phyloP scores from a whole-genome alignment of 2,113 vertebrate species.

The Pelecanus crispus region DNA sequence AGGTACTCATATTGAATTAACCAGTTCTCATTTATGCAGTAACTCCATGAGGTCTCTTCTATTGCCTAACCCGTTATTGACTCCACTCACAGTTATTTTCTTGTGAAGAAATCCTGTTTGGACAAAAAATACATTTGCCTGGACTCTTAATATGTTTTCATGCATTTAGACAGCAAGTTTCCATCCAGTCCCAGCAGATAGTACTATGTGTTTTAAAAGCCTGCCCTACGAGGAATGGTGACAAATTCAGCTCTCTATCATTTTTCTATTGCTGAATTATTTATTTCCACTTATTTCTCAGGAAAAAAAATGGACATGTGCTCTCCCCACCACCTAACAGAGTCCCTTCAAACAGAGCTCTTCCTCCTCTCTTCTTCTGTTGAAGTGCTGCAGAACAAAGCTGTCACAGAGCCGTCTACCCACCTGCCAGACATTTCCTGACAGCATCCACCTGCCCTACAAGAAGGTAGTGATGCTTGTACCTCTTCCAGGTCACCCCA shows the following conservation, averaged over 20 bases:
- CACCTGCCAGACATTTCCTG: fast-evolving
- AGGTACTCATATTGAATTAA: neutral
- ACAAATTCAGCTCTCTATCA: neutral
- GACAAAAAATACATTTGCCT: neutral
- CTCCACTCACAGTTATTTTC: neutral
- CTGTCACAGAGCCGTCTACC: fast-evolving
- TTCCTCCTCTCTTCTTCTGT: neutral
- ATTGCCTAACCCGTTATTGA: neutral
- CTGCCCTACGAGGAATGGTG: neutral
- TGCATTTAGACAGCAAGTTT: neutral
- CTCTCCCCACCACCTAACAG: neutral
- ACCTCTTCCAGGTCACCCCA: neutral
- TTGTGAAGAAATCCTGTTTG: neutral
- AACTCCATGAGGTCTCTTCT: neutral
- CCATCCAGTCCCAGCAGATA: neutral
- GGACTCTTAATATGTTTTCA: neutral
- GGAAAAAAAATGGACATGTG: neutral
- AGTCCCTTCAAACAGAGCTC: neutral
- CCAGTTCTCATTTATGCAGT: neutral
- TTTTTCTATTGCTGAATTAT: neutral
- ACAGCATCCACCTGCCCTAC: too few relatives aligned
- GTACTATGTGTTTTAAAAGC: neutral
- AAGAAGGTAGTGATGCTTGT: too few relatives aligned
- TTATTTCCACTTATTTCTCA: neutral
- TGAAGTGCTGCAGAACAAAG: neutral